These are phyloP conservation scores for Stegostoma tigrinum DNA, from an alignment of 2,113 vertebrate genomes.

Conservation along the genomic window DNA sequence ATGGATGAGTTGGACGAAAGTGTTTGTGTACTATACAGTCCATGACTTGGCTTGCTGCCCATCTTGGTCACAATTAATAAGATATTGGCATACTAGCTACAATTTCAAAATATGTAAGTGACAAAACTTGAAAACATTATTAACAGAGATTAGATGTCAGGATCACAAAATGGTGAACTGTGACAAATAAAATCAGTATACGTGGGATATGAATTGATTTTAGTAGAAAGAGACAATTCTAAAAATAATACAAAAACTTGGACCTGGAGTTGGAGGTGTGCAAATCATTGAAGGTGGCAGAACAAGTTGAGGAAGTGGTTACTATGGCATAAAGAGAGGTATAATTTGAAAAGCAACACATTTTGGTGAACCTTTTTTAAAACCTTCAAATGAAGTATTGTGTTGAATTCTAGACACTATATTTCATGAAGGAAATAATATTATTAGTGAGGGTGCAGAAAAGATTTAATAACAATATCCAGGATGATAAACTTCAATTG, in stretches of 20 bases:
- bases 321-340: no score
- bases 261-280: no score
- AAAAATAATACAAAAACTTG: not conserved
- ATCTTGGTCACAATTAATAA: no score
- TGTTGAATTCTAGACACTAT: not conserved
- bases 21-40: no score
- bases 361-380: not conserved
- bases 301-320: no score
- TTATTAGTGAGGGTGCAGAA: not conserved
- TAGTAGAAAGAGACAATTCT: not conserved
- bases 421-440: not conserved
- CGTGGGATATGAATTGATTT: not conserved
- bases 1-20: no score
- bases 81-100: not conserved
- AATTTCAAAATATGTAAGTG: not conserved
- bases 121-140: not conserved
- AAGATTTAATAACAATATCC: not conserved
- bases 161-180: not conserved
- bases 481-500: no score
- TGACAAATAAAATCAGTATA: not conserved
- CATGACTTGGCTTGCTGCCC: no score
- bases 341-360: not conserved
- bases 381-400: not conserved
- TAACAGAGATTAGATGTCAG: not conserved
- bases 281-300: no score